Percentiles rank a stretch among this genome's conserved stretches.
phyloP scores from a whole-genome alignment of 2,888 invertebrate species.

The Nyleta sp. region DNA sequence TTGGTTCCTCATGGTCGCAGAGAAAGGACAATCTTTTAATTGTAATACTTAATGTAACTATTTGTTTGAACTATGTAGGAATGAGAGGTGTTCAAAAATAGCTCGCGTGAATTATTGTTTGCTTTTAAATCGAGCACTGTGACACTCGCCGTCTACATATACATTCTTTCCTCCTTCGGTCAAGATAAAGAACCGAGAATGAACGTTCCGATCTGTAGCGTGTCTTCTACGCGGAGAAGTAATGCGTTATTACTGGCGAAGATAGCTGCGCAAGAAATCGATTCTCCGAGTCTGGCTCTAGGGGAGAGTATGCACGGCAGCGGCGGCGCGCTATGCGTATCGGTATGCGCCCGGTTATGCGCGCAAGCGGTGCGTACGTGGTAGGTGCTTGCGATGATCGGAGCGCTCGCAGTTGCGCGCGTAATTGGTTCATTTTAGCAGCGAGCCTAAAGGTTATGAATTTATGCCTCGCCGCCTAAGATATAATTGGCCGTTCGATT shows the following conservation, averaged over 20 bases:
- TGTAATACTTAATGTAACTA: no score
- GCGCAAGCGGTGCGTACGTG: conserved; percentile 51
- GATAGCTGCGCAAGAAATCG: conserved; percentile 55
- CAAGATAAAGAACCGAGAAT: conserved; percentile 56
- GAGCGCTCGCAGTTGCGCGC: conserved; percentile 56
- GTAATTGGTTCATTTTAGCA: conserved; percentile 75
- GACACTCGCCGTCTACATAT: conserved; percentile 30
- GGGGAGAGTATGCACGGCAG: conserved; percentile 34
- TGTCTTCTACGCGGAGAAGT: conserved; percentile 52
- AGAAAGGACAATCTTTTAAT: no score
- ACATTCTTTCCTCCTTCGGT: conserved; percentile 27
- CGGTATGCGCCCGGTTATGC: conserved; percentile 55
- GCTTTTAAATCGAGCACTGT: conserved; percentile 3
- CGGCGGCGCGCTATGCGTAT: conserved; percentile 44
- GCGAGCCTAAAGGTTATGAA: conserved; percentile 73
- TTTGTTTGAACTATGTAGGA: not conserved
- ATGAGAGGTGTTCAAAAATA: not conserved
- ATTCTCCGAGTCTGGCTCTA: conserved; percentile 56
- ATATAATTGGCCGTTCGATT: conserved; percentile 78
- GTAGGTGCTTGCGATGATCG: conserved; percentile 66
- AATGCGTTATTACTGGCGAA: conserved; percentile 52
- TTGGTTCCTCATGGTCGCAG: no score
- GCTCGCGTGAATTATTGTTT: conserved; percentile 14
- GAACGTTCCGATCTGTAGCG: conserved; percentile 57
- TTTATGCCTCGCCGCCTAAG: conserved; percentile 75